Percentiles rank a stretch among this genome's conserved stretches.
These are phyloP conservation scores for Hylyphantes graminicola DNA, from an alignment of 1,140 invertebrate genomes.

Conservation along the genomic window DNA sequence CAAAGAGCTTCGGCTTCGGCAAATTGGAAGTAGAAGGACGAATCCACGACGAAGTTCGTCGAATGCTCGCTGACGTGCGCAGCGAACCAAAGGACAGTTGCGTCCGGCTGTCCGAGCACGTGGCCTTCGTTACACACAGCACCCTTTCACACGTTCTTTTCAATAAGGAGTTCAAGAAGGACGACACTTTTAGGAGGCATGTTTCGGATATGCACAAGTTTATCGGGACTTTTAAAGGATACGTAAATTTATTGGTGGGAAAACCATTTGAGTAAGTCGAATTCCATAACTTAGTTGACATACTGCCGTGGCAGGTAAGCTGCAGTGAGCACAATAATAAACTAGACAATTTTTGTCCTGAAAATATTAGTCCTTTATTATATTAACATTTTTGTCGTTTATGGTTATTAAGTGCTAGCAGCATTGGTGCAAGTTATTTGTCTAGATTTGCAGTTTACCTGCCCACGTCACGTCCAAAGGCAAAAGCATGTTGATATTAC, in stretches of 20 bases:
- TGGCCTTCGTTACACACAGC: slow-evolving; percentile 2
- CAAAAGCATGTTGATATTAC: too few species aligned
- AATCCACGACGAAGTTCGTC: slow-evolving; percentile 69
- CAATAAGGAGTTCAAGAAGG: slow-evolving; percentile 5
- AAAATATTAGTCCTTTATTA: not conserved
- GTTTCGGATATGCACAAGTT: not conserved
- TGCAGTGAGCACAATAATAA: not conserved
- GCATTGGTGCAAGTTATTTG: too few species aligned
- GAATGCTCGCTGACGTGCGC: not conserved
- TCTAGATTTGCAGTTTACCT: too few species aligned
- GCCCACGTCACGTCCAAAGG: not conserved
- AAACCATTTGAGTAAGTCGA: not conserved
- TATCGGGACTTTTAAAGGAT: not conserved
- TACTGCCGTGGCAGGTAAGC: not conserved
- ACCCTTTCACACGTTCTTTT: not conserved
- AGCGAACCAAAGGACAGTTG: not conserved
- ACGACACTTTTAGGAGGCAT: not conserved
- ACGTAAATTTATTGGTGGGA: not conserved
- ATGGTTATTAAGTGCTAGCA: not conserved
- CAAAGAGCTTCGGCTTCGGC: slow-evolving; percentile 81
- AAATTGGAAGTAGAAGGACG: slow-evolving; percentile 77
- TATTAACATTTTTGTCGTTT: not conserved
- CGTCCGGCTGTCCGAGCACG: not conserved
- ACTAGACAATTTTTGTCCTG: not conserved
- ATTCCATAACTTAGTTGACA: not conserved